Percentiles rank a stretch among this genome's conserved stretches.
Conservation (phyloP, 2,888 invertebrate genomes). For the Sinhomidia bicolor region DNA sequence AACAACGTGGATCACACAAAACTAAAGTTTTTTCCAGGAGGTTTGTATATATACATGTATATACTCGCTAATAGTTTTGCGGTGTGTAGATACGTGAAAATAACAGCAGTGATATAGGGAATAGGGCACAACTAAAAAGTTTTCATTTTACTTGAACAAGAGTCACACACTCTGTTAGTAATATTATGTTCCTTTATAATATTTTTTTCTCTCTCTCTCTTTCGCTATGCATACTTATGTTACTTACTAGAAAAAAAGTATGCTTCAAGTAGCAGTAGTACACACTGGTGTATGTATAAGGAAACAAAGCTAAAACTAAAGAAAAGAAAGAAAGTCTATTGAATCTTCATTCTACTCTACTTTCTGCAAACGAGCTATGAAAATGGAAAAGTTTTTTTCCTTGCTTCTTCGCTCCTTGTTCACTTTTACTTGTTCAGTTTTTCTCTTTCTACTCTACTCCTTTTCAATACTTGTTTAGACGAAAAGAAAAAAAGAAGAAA, state of each 20-base stretch:
- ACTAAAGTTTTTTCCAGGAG: conserved; percentile 9
- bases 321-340: conserved; percentile 62
- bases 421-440: conserved; percentile 15
- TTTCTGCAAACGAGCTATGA: conserved; percentile 74
- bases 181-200: background rate
- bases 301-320: conserved; percentile 58
- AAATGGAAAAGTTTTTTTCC: conserved; percentile 71
- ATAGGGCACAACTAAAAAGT: background rate
- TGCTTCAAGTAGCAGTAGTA: background rate
- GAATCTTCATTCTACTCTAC: conserved; percentile 72
- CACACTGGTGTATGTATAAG: too few species aligned
- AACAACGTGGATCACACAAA: background rate
- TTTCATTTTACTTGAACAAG: conserved; percentile 7
- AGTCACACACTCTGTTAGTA: background rate
- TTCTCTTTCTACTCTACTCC: conserved; percentile 44
- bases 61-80: background rate
- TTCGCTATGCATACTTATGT: background rate
- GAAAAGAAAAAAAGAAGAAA: background rate
- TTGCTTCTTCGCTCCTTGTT: conserved; percentile 25
- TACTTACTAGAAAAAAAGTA: conserved; percentile 14
- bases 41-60: background rate
- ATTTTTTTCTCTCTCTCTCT: too few species aligned
- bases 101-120: too few species aligned
- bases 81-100: background rate
- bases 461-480: conserved; percentile 35